Percentiles rank a stretch among this genome's conserved stretches.
phyloP scores from a whole-genome alignment of 2,113 vertebrate genomes.

The Nannospalax galili region DNA sequence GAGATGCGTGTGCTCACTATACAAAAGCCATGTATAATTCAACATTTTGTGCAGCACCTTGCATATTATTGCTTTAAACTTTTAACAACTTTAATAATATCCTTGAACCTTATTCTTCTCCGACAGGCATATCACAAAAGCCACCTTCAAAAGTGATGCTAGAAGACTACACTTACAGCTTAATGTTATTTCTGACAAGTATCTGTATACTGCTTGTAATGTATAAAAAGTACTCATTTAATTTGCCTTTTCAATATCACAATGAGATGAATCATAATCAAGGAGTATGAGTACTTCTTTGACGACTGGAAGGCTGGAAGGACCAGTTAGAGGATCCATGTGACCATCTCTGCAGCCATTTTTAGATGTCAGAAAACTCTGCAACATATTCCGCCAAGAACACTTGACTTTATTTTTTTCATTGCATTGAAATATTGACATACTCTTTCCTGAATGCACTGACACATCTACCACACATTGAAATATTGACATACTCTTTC shows the following conservation, averaged over 20 bases:
- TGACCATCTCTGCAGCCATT: not conserved
- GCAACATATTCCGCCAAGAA: not conserved
- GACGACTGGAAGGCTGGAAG: not conserved
- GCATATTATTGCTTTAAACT: conserved; percentile 56
- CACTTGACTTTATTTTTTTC: not conserved
- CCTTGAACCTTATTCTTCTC: conserved; percentile 70
- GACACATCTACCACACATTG: too few relatives aligned
- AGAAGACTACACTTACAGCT: conserved; percentile 51
- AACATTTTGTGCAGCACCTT: conserved; percentile 58
- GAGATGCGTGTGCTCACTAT: conserved; percentile 33
- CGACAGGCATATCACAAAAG: conserved; percentile 59
- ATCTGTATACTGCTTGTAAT: conserved; percentile 50
- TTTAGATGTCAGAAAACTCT: conserved; percentile 22
- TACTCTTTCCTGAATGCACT: not conserved
- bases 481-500: conserved; percentile 39
- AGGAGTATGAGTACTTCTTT: conserved; percentile 20
- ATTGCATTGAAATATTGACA: conserved; percentile 31
- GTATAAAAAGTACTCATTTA: conserved; percentile 53
- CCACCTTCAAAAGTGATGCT: conserved; percentile 61
- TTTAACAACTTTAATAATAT: conserved; percentile 76
- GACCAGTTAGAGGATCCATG: not conserved
- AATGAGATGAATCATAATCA: conserved; percentile 35
- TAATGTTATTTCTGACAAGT: conserved; percentile 65
- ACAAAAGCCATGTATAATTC: conserved; percentile 65
- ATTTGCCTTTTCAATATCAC: conserved; percentile 65